Conservation (phyloP, 2,888 invertebrate species). For the Galerucella calmariensis region DNA sequence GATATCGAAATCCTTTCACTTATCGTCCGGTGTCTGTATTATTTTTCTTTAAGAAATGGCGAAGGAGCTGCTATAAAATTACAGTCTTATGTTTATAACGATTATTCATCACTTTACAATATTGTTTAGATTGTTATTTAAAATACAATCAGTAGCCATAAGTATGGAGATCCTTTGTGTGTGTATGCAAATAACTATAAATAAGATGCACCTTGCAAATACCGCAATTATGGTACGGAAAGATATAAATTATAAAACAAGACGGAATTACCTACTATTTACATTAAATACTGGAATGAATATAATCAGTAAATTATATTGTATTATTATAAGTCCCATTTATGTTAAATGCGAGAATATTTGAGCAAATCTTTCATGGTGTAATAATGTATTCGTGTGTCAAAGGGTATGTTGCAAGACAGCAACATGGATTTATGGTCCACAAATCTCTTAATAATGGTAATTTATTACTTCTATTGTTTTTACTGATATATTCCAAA, state of each 20-base stretch:
- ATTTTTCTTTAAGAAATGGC: background rate
- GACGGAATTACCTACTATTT: constrained; percentile 19
- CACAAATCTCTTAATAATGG: background rate
- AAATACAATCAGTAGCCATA: background rate
- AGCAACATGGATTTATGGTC: background rate
- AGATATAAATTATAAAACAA: constrained; percentile 16
- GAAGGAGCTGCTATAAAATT: background rate
- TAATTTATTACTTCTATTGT: background rate
- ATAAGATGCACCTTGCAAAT: constrained; percentile 29
- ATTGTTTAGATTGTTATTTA: background rate
- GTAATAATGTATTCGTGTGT: background rate
- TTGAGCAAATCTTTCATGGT: background rate
- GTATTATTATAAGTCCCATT: background rate
- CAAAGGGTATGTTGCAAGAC: background rate
- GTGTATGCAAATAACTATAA: constrained; percentile 21
- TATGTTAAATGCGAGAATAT: background rate
- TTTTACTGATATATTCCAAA: background rate
- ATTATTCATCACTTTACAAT: background rate
- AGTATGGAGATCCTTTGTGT: background rate
- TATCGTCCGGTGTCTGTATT: background rate
- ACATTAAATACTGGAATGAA: constrained; percentile 9
- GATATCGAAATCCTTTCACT: constrained; percentile 21
- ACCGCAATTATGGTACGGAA: constrained; percentile 24
- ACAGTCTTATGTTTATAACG: background rate
- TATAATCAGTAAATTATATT: constrained; percentile 1